Conservation (phyloP, 2,113 vertebrate genomes). For the Ammodramus savannarum region DNA sequence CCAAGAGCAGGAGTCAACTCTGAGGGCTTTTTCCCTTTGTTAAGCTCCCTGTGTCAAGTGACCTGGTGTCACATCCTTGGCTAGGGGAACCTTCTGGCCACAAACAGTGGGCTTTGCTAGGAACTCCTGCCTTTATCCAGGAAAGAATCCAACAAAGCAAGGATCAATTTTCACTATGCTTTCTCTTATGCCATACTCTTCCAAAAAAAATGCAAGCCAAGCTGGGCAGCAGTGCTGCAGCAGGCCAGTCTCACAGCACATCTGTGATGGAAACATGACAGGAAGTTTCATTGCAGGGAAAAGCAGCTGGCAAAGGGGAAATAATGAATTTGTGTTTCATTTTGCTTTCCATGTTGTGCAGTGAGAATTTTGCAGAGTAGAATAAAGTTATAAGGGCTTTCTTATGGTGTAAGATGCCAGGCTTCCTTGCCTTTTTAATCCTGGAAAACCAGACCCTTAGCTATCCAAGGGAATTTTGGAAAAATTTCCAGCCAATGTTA, state of each 20-base stretch:
- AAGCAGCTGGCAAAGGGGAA: neutral
- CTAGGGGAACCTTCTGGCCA: neutral
- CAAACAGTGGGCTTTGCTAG: neutral
- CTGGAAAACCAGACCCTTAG: neutral
- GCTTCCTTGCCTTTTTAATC: neutral
- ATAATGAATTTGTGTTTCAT: neutral
- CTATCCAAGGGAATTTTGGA: neutral
- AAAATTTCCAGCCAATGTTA: neutral
- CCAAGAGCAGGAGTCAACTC: neutral
- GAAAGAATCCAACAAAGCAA: neutral
- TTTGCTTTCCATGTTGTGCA: neutral
- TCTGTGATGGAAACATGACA: neutral
- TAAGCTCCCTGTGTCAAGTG: neutral
- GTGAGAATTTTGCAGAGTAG: neutral
- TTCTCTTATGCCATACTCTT: neutral
- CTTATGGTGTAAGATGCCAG: neutral
- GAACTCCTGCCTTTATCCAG: neutral
- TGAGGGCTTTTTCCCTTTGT: neutral
- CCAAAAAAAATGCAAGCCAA: neutral
- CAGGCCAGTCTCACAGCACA: neutral
- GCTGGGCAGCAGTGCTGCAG: neutral
- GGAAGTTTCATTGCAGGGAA: neutral
- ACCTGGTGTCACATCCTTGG: neutral
- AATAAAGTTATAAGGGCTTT: neutral
- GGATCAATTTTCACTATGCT: neutral